Percentiles rank a stretch among this genome's conserved stretches.
phyloP scores from a whole-genome alignment of 2,888 invertebrate genomes.

The Cerceris rybyensis region DNA sequence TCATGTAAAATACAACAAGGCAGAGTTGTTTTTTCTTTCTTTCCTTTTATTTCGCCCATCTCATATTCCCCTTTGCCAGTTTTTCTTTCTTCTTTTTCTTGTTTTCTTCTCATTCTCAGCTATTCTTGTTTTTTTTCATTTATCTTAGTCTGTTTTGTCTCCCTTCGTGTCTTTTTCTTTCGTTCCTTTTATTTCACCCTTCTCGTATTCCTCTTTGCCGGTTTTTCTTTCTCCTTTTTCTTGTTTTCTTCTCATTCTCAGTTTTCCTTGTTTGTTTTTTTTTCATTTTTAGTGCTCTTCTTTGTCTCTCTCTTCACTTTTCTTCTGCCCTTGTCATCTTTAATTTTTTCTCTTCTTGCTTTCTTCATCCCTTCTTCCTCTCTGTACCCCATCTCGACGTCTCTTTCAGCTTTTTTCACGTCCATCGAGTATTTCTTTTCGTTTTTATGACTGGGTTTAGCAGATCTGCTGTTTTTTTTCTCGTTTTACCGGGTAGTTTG shows the following conservation, averaged over 20 bases:
- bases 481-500: conserved; percentile 17
- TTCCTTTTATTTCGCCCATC: neutral
- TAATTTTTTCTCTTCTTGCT: neutral
- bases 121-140: neutral
- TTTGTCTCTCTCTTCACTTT: no score
- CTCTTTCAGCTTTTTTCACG: no score
- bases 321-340: neutral
- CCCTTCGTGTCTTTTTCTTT: no score
- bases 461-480: neutral
- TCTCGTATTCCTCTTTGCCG: neutral
- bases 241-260: neutral
- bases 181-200: no score
- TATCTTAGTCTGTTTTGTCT: no score
- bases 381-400: no score
- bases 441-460: neutral
- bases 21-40: no score
- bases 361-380: no score
- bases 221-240: conserved; percentile 6
- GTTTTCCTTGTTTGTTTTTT: no score
- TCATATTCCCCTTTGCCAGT: neutral
- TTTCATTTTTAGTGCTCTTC: no score
- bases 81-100: conserved; percentile 2
- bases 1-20: no score
- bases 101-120: neutral
- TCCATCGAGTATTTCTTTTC: no score